Evolutionary conservation across 1,140 invertebrate species (phyloP).

Genomic region (Pogonognathellus flavescens): DNA sequence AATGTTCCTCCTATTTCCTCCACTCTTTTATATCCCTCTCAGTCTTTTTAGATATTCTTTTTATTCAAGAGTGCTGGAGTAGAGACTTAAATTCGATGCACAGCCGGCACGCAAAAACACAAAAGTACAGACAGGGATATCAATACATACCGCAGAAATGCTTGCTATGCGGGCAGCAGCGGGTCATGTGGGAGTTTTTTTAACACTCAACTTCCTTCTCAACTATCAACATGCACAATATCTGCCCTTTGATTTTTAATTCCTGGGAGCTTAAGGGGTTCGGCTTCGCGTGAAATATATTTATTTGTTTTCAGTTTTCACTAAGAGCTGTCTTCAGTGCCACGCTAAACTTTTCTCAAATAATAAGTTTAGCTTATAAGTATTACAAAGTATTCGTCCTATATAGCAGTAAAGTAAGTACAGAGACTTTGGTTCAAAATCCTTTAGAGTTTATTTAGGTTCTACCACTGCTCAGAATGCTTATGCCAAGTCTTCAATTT

Average conservation of each 20-base stretch:
- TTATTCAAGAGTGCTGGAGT: not conserved
- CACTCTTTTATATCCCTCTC: conserved; percentile 21
- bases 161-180: not conserved
- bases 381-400: too few species aligned
- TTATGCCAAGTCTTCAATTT: too few species aligned
- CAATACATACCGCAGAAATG: not conserved
- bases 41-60: not conserved
- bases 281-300: too few species aligned
- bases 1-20: conserved; percentile 18
- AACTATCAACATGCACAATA: not conserved
- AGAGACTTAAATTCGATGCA: not conserved
- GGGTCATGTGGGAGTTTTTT: not conserved
- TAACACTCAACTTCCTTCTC: not conserved
- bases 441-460: too few species aligned
- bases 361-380: too few species aligned
- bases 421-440: too few species aligned
- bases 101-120: not conserved
- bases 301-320: too few species aligned
- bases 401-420: too few species aligned
- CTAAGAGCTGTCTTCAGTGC: too few species aligned
- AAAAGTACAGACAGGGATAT: not conserved
- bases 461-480: too few species aligned
- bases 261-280: not conserved
- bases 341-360: too few species aligned
- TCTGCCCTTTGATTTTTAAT: not conserved